Evolutionary conservation across 2,113 vertebrate genomes (phyloP).

Genomic region (Tragelaphus scriptus): DNA sequence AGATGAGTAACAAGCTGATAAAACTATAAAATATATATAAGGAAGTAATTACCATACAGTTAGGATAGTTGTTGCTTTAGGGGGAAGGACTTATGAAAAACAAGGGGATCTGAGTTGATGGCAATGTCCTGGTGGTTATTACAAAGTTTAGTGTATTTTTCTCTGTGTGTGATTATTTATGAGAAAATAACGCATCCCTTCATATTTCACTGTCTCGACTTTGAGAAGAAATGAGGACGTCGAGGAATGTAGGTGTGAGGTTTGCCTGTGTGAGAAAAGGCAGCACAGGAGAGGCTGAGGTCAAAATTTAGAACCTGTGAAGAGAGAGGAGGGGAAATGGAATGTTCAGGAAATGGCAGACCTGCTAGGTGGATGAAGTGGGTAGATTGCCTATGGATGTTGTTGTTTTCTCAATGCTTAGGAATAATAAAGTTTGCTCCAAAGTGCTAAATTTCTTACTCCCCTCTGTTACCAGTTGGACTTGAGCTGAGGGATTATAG

Average conservation of each 20-base stretch:
- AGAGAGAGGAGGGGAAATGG: not conserved
- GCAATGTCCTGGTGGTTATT: not conserved
- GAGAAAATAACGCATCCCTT: not conserved
- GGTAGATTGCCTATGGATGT: not conserved
- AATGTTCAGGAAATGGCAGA: not conserved
- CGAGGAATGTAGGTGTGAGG: not conserved
- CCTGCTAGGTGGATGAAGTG: not conserved
- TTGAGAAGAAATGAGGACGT: not conserved
- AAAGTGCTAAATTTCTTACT: not conserved
- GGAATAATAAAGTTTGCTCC: not conserved
- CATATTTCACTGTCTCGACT: no score
- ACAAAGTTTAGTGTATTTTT: not conserved
- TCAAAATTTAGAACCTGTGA: conserved; percentile 18
- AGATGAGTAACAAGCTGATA: not conserved
- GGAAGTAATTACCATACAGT: not conserved
- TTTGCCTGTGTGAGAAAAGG: not conserved
- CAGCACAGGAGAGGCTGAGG: not conserved
- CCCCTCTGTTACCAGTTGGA: not conserved
- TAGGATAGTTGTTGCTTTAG: not conserved
- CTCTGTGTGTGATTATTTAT: not conserved
- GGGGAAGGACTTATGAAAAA: not conserved
- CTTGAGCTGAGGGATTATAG: not conserved
- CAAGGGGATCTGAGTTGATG: not conserved
- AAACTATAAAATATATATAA: not conserved
- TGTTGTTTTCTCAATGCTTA: not conserved